phyloP scores from a whole-genome alignment of 2,797 vertebrate genomes.

The Podarcis siculus region DNA sequence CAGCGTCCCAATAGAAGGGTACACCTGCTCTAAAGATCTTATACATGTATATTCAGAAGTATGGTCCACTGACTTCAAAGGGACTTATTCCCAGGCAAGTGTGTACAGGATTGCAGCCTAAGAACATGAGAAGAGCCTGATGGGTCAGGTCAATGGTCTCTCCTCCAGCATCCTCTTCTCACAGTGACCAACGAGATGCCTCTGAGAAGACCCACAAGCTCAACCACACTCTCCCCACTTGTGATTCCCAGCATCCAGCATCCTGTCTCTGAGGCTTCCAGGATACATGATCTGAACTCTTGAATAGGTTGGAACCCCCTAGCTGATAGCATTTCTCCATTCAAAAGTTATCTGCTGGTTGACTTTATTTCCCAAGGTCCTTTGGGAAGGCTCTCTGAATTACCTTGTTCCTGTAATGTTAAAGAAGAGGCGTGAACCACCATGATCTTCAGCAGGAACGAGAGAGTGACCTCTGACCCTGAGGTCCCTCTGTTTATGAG shows the following conservation, averaged over 20 bases:
- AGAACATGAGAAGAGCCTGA: too few relatives aligned
- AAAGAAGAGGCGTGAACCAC: not conserved
- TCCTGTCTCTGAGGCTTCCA: not conserved
- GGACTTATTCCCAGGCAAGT: not conserved
- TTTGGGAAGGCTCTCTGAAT: slow-evolving; percentile 45
- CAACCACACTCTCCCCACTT: too few relatives aligned
- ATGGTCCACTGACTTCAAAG: not conserved
- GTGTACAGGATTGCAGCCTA: not conserved
- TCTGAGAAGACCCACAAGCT: too few relatives aligned
- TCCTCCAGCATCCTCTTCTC: too few relatives aligned
- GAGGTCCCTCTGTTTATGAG: not conserved
- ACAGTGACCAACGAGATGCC: too few relatives aligned
- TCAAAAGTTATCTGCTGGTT: not conserved
- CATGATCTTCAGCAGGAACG: not conserved
- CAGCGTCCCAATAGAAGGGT: too few relatives aligned
- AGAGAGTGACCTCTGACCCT: not conserved
- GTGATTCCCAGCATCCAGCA: too few relatives aligned
- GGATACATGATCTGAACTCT: not conserved
- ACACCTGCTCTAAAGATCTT: too few relatives aligned
- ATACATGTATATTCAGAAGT: not conserved
- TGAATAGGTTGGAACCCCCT: not conserved
- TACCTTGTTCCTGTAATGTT: slow-evolving; percentile 31
- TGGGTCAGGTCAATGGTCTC: too few relatives aligned
- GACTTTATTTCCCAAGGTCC: slow-evolving; percentile 24
- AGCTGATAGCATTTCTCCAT: not conserved